phyloP scores from a whole-genome alignment of 2,888 invertebrate genomes.

The Apamea monoglypha region DNA sequence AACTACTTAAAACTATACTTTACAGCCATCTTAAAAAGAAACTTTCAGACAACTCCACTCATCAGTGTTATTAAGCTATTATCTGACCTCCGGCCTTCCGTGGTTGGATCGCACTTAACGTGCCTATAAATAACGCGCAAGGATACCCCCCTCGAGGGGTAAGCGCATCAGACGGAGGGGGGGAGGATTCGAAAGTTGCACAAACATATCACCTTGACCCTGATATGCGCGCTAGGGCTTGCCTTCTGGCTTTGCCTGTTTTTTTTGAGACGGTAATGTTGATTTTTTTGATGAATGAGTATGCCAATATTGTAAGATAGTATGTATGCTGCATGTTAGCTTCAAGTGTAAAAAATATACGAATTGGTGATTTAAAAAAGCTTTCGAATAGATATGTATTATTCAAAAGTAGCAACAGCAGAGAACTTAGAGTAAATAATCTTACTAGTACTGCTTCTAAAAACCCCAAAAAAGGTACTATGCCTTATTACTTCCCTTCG shows the following conservation, averaged over 20 bases:
- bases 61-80: conserved; percentile 51
- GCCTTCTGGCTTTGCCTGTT: conserved; percentile 53
- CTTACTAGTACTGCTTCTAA: too few relatives aligned
- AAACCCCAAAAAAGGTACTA: too few relatives aligned
- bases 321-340: not conserved
- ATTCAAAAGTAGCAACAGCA: too few relatives aligned
- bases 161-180: conserved; percentile 66
- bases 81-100: conserved; percentile 54
- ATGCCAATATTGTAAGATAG: not conserved
- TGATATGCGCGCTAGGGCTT: conserved; percentile 70
- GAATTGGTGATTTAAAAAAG: not conserved
- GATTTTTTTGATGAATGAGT: conserved; percentile 17
- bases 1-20: not conserved
- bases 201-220: conserved; percentile 84
- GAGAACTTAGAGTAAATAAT: too few relatives aligned
- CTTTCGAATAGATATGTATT: not conserved
- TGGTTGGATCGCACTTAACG: conserved; percentile 41
- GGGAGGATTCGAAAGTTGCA: conserved; percentile 84
- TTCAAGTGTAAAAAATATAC: not conserved
- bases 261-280: conserved; percentile 8
- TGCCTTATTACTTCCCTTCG: too few relatives aligned
- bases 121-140: conserved; percentile 72
- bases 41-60: too few relatives aligned
- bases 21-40: not conserved
- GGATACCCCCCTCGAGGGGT: conserved; percentile 58